phyloP scores from a whole-genome alignment of 2,797 vertebrate species.

The Bradypodion ventrale region DNA sequence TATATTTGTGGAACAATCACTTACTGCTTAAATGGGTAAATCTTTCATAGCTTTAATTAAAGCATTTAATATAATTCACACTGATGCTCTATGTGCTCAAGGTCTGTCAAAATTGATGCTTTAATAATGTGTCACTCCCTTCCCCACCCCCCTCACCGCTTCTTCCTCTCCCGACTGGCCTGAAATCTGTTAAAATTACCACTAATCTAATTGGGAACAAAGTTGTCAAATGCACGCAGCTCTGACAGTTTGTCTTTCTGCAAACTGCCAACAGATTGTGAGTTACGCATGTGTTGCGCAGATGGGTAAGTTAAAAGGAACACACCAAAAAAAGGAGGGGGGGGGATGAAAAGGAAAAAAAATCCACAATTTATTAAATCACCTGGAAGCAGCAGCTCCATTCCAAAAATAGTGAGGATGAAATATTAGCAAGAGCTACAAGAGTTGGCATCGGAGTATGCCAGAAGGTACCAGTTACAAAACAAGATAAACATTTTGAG shows the following conservation, averaged over 20 bases:
- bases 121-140: slow-evolving; percentile 82
- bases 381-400: slow-evolving; percentile 86
- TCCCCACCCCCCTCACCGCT: slow-evolving; percentile 19
- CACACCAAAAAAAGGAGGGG: slow-evolving; percentile 72
- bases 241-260: slow-evolving; percentile 87
- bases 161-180: slow-evolving; percentile 70
- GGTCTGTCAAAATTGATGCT: slow-evolving; percentile 84
- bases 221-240: slow-evolving; percentile 82
- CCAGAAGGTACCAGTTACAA: slow-evolving; percentile 88
- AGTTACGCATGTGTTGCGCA: slow-evolving; percentile 86
- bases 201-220: slow-evolving; percentile 87
- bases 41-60: slow-evolving; percentile 83
- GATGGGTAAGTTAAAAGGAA: slow-evolving; percentile 87
- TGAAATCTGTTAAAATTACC: slow-evolving; percentile 87
- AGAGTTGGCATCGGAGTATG: slow-evolving; percentile 82
- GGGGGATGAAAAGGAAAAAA: slow-evolving; percentile 59
- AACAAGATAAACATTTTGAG: slow-evolving; percentile 89
- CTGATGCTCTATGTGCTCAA: slow-evolving; percentile 79
- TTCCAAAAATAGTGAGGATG: slow-evolving; percentile 88
- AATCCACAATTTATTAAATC: slow-evolving; percentile 88
- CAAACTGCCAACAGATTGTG: slow-evolving; percentile 86
- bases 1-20: slow-evolving; percentile 81
- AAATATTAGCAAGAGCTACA: slow-evolving; percentile 84
- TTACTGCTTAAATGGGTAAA: slow-evolving; percentile 79
- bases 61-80: slow-evolving; percentile 85